Evolutionary conservation across 1,140 invertebrate genomes (phyloP).

Genomic region (Philaenus spumarius): DNA sequence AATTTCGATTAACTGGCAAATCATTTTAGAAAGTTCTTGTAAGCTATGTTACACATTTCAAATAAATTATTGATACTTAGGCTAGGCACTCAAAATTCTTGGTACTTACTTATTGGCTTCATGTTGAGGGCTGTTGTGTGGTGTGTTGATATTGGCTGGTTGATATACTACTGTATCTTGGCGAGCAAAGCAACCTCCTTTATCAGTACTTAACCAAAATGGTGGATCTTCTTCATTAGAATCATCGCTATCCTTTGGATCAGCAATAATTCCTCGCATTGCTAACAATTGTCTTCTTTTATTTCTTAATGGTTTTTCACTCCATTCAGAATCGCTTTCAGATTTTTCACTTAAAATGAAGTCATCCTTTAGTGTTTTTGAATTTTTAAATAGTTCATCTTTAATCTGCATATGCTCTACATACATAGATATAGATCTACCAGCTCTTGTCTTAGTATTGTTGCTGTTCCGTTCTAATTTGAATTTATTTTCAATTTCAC

Average conservation of each 20-base stretch:
- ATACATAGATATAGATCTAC: conserved; percentile 4
- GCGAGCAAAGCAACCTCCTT: conserved; percentile 23
- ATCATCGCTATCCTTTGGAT: conserved; percentile 21
- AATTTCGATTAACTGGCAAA: too few species aligned
- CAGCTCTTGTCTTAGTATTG: neutral
- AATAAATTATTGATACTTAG: too few species aligned
- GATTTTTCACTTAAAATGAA: conserved; percentile 16
- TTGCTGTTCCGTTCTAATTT: neutral
- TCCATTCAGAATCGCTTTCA: conserved; percentile 24
- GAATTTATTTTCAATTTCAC: neutral
- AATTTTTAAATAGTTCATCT: neutral
- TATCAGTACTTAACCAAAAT: conserved; percentile 30
- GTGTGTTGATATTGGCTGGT: too few species aligned
- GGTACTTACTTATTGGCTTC: too few species aligned
- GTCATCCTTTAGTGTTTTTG: neutral
- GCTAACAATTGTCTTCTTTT: conserved; percentile 25
- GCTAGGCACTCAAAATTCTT: too few species aligned
- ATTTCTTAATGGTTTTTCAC: conserved; percentile 17
- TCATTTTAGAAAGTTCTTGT: too few species aligned
- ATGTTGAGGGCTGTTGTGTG: too few species aligned
- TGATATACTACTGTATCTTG: conserved; percentile 24
- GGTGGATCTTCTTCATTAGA: conserved; percentile 30
- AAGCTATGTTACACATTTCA: too few species aligned
- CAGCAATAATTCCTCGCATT: conserved; percentile 21
- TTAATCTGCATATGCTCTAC: neutral